Conservation (phyloP, 2,113 vertebrate genomes). For the Asarcornis scutulata region DNA sequence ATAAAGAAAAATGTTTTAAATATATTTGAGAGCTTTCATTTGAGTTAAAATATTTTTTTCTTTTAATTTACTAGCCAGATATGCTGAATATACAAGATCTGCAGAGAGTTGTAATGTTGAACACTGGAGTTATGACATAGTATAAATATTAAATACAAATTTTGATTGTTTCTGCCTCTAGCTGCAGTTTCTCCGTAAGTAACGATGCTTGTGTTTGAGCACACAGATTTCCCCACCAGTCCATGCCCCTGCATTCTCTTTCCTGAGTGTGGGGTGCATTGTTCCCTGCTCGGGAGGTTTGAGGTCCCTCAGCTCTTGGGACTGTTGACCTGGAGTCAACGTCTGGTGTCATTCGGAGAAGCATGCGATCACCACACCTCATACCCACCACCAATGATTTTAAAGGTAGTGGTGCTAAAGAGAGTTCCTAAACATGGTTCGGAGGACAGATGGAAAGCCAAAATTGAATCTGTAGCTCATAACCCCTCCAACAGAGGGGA, state of each 20-base stretch:
- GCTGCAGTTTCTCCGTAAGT: not conserved
- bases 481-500: not conserved
- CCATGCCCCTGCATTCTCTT: not conserved
- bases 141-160: not conserved
- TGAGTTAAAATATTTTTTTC: not conserved
- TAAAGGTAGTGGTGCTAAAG: not conserved
- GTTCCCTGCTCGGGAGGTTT: not conserved
- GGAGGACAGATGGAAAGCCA: not conserved
- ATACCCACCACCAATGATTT: not conserved
- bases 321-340: not conserved
- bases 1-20: not conserved
- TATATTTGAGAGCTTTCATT: not conserved
- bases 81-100: not conserved
- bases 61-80: not conserved
- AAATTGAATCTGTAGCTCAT: not conserved
- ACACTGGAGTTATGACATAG: not conserved
- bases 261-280: not conserved
- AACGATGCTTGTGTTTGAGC: not conserved
- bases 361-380: not conserved
- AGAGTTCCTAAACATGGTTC: not conserved
- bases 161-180: not conserved
- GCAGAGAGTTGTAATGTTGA: not conserved
- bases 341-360: not conserved
- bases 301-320: not conserved
- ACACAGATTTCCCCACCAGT: no score